phyloP scores from a whole-genome alignment of 2,113 vertebrate genomes.

The Epinephelus cyanopodus region DNA sequence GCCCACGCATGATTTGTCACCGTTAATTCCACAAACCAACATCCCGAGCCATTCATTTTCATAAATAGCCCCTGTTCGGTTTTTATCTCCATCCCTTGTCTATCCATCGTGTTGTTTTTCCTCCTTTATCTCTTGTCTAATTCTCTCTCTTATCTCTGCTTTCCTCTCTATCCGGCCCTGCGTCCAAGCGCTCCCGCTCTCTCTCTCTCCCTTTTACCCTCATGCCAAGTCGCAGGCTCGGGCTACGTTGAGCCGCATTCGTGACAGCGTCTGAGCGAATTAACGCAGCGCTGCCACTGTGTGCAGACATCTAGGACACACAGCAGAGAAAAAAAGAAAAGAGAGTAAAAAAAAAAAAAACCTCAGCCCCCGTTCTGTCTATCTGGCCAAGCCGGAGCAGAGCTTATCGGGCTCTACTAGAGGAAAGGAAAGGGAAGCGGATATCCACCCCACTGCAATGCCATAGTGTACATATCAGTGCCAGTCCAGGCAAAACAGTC shows the following conservation, averaged over 20 bases:
- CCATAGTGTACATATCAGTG: conserved; percentile 61
- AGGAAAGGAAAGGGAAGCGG: conserved; percentile 54
- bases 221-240: conserved; percentile 61
- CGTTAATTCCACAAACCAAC: conserved; percentile 70
- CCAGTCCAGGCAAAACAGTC: conserved; percentile 42
- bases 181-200: not conserved
- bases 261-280: conserved; percentile 78
- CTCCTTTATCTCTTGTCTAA: conserved; percentile 58
- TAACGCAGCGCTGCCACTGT: conserved; percentile 62
- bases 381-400: conserved; percentile 61
- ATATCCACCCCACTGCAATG: conserved; percentile 58
- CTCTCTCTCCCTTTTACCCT: conserved; percentile 24
- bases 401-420: conserved; percentile 66
- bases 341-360: not conserved
- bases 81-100: conserved; percentile 57
- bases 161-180: conserved; percentile 15
- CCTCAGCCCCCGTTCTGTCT: conserved; percentile 54
- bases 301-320: conserved; percentile 76
- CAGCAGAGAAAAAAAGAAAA: conserved; percentile 41
- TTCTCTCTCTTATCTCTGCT: conserved; percentile 60
- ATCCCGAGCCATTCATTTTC: conserved; percentile 64
- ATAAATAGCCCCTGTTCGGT: conserved; percentile 58
- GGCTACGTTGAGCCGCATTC: conserved; percentile 66
- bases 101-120: conserved; percentile 42
- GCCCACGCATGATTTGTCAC: conserved; percentile 73